phyloP scores from a whole-genome alignment of 2,888 invertebrate genomes.

The Nysson spinosus region DNA sequence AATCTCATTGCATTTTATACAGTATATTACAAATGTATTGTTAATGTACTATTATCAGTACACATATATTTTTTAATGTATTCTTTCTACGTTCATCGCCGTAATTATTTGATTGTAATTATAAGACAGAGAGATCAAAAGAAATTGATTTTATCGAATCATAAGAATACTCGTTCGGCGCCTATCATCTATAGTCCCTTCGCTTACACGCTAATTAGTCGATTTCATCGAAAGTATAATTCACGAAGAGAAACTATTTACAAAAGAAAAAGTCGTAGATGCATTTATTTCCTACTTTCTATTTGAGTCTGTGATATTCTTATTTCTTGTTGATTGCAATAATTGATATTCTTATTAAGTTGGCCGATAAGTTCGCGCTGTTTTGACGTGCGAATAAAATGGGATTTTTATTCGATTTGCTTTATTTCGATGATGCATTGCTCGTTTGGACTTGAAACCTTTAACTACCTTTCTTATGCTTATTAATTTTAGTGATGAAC shows the following conservation, averaged over 20 bases:
- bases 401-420: too few species aligned
- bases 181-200: too few species aligned
- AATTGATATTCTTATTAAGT: constrained; percentile 27
- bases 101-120: not conserved
- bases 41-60: too few species aligned
- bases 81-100: not conserved
- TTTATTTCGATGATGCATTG: too few species aligned
- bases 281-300: not conserved
- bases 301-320: constrained; percentile 26
- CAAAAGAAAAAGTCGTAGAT: constrained; percentile 7
- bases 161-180: not conserved
- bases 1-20: constrained; percentile 21
- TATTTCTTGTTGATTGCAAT: constrained; percentile 17
- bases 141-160: not conserved
- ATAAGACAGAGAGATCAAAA: constrained; percentile 3
- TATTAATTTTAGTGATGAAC: too few species aligned
- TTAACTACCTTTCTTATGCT: too few species aligned
- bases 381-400: too few species aligned
- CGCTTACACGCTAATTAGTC: not conserved
- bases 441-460: too few species aligned
- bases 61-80: not conserved
- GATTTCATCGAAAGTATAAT: not conserved
- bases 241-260: not conserved
- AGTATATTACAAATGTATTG: constrained; percentile 23
- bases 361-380: too few species aligned